Evolutionary conservation across 2,888 invertebrate genomes (phyloP).

Genomic region (Drosophila sordidapex): DNA sequence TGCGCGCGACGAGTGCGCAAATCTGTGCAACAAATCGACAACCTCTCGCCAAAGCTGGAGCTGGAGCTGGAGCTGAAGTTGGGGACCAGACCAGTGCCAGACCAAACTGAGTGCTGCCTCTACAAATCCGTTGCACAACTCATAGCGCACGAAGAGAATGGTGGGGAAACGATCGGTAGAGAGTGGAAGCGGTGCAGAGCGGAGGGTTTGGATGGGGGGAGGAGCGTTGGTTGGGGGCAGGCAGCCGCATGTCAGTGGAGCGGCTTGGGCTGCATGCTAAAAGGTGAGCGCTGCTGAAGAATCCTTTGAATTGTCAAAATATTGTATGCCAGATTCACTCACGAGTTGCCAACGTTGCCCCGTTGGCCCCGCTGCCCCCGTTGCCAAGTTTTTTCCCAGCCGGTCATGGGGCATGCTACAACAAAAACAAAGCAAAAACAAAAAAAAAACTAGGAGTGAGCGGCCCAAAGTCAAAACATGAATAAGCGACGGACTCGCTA

Average conservation of each 20-base stretch:
- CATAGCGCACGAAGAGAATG: conserved; percentile 57
- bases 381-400: conserved; percentile 56
- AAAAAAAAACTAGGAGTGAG: conserved; percentile 46
- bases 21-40: conserved; percentile 71
- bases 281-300: conserved; percentile 69
- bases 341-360: conserved; percentile 62
- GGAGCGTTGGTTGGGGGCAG: conserved; percentile 1
- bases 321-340: conserved; percentile 78
- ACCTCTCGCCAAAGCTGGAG: conserved; percentile 50
- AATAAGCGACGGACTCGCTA: conserved; percentile 51
- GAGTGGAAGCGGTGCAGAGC: not conserved
- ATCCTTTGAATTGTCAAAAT: conserved; percentile 82
- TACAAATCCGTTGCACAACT: conserved; percentile 64
- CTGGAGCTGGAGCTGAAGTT: conserved; percentile 8
- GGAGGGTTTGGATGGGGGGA: not conserved
- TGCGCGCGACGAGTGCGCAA: conserved; percentile 66
- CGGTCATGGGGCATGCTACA: conserved; percentile 67
- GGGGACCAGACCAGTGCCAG: conserved; percentile 26
- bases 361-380: conserved; percentile 19
- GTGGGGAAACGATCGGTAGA: not conserved
- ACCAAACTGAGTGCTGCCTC: conserved; percentile 33
- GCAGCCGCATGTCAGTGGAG: conserved; percentile 49
- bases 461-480: conserved; percentile 64
- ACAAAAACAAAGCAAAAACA: conserved; percentile 1
- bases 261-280: conserved; percentile 36